These are phyloP conservation scores for Florisuga fusca DNA, from an alignment of 2,797 vertebrate species.

Conservation along the genomic window DNA sequence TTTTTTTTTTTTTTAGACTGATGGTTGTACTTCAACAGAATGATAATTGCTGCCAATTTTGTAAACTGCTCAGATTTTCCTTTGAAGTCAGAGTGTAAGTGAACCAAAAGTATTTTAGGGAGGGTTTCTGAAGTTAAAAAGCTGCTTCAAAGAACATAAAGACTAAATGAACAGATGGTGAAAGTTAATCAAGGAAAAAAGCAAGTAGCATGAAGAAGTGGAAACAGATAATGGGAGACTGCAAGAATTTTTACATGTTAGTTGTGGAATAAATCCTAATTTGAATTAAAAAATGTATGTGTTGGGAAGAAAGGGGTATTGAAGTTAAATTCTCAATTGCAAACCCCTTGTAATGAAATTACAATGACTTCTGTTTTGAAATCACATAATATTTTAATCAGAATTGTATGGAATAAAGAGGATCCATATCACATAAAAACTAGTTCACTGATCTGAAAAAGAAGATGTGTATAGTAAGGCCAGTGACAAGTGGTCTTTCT, in stretches of 20 bases:
- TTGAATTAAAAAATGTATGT: background rate
- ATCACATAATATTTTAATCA: background rate
- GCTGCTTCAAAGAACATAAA: background rate
- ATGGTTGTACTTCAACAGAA: background rate
- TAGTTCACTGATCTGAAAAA: background rate
- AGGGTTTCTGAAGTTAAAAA: background rate
- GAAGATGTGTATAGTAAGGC: background rate
- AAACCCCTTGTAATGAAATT: background rate
- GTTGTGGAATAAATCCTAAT: background rate
- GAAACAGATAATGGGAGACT: background rate
- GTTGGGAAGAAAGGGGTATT: background rate
- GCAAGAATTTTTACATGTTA: background rate
- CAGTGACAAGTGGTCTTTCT: background rate
- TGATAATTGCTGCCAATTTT: background rate
- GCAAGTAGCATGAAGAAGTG: background rate
- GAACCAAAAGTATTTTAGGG: background rate
- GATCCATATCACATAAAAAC: background rate
- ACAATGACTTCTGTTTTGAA: background rate
- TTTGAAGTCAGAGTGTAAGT: background rate
- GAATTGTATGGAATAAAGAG: background rate
- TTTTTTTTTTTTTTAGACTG: background rate
- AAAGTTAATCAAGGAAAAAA: background rate
- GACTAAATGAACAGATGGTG: background rate
- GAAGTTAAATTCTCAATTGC: background rate
- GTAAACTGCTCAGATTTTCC: background rate